Evolutionary conservation across 2,113 vertebrate genomes (phyloP), one percentile per base, ranked within the genome.

Genomic region (Rhinolophus ferrumequinum): DNA sequence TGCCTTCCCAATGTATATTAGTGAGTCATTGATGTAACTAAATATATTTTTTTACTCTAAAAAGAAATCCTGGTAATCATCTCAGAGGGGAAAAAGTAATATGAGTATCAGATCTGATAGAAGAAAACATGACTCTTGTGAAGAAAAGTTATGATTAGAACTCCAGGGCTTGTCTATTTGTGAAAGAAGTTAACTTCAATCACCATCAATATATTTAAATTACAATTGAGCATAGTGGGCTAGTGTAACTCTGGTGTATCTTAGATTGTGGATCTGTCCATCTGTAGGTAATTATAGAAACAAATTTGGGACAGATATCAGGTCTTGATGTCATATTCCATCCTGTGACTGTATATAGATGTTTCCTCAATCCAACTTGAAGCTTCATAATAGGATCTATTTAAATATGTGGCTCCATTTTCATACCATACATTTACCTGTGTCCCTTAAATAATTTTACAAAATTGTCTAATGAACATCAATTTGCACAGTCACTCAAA

Each of bases 391-490:
- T 52, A 44, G 28, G 26, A 19, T 60, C 47, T 75, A 38, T 28
- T 66, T 88, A 89, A 92, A 80, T 80, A 73, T 8, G 28, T 75
- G n/a, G 66, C n/a, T 81, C 24, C 50, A 89, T 67, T 66, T 92
- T 64, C 35, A 58, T 64, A 76, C 21, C 9, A 11, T 82, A 13
- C 3, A 82, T 72, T 70, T 73, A 75, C 47, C 54, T 52, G 8
- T 30, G 41, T 52, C 22, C 38, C 19, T 35, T 38, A 84, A 79
- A 85, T 75, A 60, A 75, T 44, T 91, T 41, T 50, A 21, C 56
- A 84, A n/a, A 72, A 38, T 77, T 89, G 80, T 90, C 33, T 60
- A 70, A 52, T 86, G 16, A 6, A 6, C 24, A 44, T 30, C 64
- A 83, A 67, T 85, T 89, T 73, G 13, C 21, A 22, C 3, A 64